A percentile compares a stretch with the other conserved stretches of the same genome.
Conservation (phyloP, 2,888 invertebrate genomes). For the Apomyelois bistriatella region DNA sequence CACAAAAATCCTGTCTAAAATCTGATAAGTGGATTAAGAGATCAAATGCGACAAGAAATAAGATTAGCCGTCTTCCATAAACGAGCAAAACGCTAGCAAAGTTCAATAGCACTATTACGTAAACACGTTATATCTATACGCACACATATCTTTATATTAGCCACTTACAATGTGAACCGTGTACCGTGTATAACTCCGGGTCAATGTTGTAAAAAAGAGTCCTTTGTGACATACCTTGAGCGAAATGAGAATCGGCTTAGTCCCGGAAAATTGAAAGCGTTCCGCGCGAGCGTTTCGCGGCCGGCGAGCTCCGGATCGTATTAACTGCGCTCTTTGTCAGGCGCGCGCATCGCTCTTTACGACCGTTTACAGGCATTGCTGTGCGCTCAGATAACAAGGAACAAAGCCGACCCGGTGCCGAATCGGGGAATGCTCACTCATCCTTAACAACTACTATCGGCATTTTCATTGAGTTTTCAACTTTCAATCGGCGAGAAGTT, state of each 20-base stretch:
- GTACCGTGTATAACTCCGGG: conserved; percentile 26
- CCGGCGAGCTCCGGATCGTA: conserved; percentile 30
- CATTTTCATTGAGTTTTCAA: conserved; percentile 29
- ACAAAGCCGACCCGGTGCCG: conserved; percentile 52
- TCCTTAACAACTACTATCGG: conserved; percentile 42
- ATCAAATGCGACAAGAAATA: no score
- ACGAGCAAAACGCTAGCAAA: no score
- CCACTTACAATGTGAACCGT: conserved; percentile 34
- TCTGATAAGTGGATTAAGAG: no score
- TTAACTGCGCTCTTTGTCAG: conserved; percentile 50
- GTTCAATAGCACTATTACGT: no score
- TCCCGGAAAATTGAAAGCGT: conserved; percentile 58
- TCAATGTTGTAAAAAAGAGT: conserved; percentile 46
- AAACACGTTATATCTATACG: no score
- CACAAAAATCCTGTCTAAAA: no score
- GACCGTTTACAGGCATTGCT: conserved; percentile 51
- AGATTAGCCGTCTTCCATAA: no score
- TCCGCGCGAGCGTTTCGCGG: conserved; percentile 37
- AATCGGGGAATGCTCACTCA: conserved; percentile 51
- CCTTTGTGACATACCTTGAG: conserved; percentile 55
- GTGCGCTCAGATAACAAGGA: conserved; percentile 54
- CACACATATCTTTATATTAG: conserved; percentile 22
- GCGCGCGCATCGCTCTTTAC: conserved; percentile 37
- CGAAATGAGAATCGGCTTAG: conserved; percentile 45
- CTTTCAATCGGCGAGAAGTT: conserved; percentile 14